phyloP scores from a whole-genome alignment of 2,113 vertebrate species.

The Sclerurus mexicanus region DNA sequence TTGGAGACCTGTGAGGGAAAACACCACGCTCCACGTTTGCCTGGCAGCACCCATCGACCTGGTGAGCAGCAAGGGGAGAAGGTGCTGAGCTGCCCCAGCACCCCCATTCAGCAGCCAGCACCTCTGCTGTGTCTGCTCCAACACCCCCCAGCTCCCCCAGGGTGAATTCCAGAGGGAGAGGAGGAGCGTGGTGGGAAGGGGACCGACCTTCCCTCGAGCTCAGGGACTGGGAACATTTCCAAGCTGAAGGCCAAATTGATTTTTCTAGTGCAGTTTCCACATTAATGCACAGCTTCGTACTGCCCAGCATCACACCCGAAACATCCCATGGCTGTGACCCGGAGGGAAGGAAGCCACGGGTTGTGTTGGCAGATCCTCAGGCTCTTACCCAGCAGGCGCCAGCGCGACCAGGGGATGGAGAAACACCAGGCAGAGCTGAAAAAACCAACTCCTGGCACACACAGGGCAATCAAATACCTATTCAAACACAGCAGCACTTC shows the following conservation, averaged over 20 bases:
- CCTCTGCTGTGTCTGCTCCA: accelerated
- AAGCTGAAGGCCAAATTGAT: neutral
- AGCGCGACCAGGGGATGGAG: neutral
- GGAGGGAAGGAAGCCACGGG: neutral
- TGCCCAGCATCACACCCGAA: neutral
- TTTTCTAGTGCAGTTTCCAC: neutral
- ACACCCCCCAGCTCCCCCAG: neutral
- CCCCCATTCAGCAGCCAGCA: neutral
- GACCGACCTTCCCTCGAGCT: accelerated
- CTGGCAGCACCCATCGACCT: accelerated
- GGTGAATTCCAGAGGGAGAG: neutral
- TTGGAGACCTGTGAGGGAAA: accelerated
- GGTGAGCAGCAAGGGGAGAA: neutral
- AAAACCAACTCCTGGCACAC: neutral
- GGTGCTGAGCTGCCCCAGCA: neutral
- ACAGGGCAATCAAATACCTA: neutral
- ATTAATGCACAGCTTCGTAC: neutral
- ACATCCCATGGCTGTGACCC: accelerated
- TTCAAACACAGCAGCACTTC: neutral
- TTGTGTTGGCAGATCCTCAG: neutral
- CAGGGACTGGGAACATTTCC: neutral
- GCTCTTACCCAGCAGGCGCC: neutral
- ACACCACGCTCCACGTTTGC: accelerated
- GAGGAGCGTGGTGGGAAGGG: neutral
- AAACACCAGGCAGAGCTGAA: neutral